phyloP scores from a whole-genome alignment of 2,113 vertebrate species.

The Rhinoderma darwinii region DNA sequence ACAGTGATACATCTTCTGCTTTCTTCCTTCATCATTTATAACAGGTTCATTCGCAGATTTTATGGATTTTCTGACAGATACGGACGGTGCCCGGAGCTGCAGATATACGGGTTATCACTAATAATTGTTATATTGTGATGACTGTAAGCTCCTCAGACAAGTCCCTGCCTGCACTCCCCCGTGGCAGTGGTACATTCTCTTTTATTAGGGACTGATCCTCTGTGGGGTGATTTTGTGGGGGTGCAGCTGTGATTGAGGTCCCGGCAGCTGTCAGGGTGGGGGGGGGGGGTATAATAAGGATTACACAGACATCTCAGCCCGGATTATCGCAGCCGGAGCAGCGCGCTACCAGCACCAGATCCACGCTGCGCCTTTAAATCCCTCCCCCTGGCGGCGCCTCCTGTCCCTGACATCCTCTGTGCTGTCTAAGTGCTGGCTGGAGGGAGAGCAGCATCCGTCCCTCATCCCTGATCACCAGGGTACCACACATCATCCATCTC shows the following conservation, averaged over 20 bases:
- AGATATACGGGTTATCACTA: no score
- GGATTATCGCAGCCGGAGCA: not conserved
- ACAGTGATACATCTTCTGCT: no score
- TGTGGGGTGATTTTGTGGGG: not conserved
- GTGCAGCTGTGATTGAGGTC: slow-evolving; percentile 76
- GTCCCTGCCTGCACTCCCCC: no score
- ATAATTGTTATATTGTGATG: not conserved
- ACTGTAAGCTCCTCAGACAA: not conserved
- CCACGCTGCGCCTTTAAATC: slow-evolving; percentile 29
- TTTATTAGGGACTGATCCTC: no score
- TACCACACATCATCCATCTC: slow-evolving; percentile 26
- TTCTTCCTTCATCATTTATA: no score
- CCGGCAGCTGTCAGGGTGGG: slow-evolving; percentile 76
- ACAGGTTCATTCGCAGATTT: no score
- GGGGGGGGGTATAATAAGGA: not conserved
- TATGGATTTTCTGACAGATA: not conserved
- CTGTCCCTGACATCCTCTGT: not conserved
- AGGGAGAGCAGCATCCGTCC: not conserved
- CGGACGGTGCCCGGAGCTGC: no score
- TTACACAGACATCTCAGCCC: not conserved
- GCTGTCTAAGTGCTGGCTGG: not conserved
- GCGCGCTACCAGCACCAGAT: not conserved
- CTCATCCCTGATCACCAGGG: slow-evolving; percentile 2
- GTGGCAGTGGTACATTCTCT: no score
- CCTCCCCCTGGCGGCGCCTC: slow-evolving; percentile 10